A percentile compares a stretch with the other conserved stretches of the same genome.
Evolutionary conservation across 2,797 vertebrate genomes (phyloP).

Genomic region (Nyctalus aviator): DNA sequence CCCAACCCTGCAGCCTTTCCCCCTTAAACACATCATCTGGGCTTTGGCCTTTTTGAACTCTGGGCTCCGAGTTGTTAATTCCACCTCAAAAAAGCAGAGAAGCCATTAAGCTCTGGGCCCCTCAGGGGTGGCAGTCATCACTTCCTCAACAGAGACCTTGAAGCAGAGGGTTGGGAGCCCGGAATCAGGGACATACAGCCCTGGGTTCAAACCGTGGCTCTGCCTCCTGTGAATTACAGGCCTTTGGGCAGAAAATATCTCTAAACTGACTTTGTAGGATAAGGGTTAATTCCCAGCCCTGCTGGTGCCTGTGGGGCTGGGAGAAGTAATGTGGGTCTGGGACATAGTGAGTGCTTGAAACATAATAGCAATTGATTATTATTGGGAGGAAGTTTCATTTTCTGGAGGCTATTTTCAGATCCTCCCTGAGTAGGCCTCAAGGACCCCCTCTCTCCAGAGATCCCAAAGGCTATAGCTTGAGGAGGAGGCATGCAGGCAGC

Average conservation of each 20-base stretch:
- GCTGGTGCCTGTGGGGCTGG: neutral
- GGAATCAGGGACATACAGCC: neutral
- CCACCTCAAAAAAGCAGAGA: neutral
- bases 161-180: neutral
- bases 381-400: neutral
- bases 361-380: neutral
- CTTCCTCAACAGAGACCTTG: neutral
- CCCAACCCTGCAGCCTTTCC: neutral
- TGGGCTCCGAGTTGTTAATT: neutral
- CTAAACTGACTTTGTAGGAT: neutral
- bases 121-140: neutral
- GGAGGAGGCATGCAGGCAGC: neutral
- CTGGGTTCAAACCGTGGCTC: neutral
- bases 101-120: neutral
- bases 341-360: neutral
- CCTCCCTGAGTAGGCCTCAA: neutral
- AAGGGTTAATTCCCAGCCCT: neutral
- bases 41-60: neutral
- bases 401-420: neutral
- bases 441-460: neutral
- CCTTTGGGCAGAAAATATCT: neutral
- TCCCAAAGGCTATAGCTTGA: neutral
- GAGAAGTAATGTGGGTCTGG: neutral
- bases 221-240: neutral
- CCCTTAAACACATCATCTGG: neutral